These are phyloP conservation scores for Drosophila bunnanda DNA, from an alignment of 2,888 invertebrate species.

Conservation along the genomic window DNA sequence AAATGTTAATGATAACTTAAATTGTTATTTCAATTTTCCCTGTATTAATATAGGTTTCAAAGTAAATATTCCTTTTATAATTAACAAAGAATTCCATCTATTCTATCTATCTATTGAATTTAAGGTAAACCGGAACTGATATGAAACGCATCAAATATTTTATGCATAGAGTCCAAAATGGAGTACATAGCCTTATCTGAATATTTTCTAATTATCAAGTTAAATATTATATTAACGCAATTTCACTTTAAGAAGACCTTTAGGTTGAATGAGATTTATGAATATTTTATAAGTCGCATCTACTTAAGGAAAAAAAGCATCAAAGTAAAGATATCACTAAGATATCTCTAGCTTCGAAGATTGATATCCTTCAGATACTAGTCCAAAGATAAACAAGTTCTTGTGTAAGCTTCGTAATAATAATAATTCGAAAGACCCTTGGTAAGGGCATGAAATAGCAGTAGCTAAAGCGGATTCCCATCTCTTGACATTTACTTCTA, in stretches of 20 bases:
- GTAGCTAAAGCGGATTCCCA: slow-evolving; percentile 20
- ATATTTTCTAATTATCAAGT: neutral
- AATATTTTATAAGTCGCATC: neutral
- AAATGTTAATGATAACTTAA: neutral
- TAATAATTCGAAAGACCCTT: neutral
- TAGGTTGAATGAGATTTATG: neutral
- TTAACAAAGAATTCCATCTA: neutral
- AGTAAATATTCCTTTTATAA: neutral
- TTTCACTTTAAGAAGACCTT: neutral
- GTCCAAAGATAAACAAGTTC: neutral
- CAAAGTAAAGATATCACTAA: neutral
- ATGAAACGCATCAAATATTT: neutral
- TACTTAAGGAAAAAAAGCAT: neutral
- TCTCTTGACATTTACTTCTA: slow-evolving; percentile 39
- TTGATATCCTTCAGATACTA: neutral
- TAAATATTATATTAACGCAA: neutral
- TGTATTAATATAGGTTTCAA: no score
- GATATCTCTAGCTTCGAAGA: neutral
- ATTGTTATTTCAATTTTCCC: neutral
- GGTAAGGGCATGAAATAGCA: slow-evolving; percentile 23
- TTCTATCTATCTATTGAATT: neutral
- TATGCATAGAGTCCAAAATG: neutral
- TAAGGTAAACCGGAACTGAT: slow-evolving; percentile 1
- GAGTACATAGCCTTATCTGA: neutral
- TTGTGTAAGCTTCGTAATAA: neutral